Evolutionary conservation across 1,140 invertebrate species (phyloP).

Genomic region (Lasioglossum albipes): DNA sequence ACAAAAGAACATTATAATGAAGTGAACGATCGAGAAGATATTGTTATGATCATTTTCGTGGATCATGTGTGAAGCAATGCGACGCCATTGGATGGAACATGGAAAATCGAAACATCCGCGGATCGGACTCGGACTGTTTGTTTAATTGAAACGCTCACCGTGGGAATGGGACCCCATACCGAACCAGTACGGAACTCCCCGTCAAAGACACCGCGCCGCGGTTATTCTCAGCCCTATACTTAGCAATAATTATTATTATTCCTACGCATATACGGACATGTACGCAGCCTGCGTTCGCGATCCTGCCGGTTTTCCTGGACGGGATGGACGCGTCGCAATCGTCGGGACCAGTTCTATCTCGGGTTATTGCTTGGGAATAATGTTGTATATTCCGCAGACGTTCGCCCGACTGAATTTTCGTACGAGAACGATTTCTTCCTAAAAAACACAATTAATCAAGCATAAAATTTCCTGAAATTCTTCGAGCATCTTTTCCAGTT

Average conservation of each 20-base stretch:
- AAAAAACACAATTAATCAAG: too few relatives aligned
- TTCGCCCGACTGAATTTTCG: too few relatives aligned
- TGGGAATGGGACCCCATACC: conserved; percentile 28
- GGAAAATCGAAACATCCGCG: conserved; percentile 64
- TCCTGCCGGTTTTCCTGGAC: conserved; percentile 10
- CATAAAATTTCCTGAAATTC: too few relatives aligned
- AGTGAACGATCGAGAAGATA: too few relatives aligned
- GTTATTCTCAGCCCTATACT: conserved; percentile 57
- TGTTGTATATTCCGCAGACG: conserved; percentile 28
- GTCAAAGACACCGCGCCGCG: conserved; percentile 65
- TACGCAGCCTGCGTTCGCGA: conserved; percentile 28
- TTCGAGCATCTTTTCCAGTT: too few relatives aligned
- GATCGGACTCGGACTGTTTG: conserved; percentile 55
- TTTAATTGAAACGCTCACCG: conserved; percentile 67
- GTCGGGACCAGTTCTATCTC: conserved; percentile 64
- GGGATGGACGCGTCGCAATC: conserved; percentile 36
- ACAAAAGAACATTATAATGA: too few relatives aligned
- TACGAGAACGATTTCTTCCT: too few relatives aligned
- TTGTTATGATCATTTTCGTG: too few relatives aligned
- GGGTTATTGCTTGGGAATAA: conserved; percentile 63
- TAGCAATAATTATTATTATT: conserved; percentile 69
- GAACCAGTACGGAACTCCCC: conserved; percentile 38
- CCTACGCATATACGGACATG: conserved; percentile 58
- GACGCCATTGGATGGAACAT: conserved; percentile 46
- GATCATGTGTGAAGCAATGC: not conserved